phyloP scores from a whole-genome alignment of 2,113 vertebrate species.

The Burhinus oedicnemus region DNA sequence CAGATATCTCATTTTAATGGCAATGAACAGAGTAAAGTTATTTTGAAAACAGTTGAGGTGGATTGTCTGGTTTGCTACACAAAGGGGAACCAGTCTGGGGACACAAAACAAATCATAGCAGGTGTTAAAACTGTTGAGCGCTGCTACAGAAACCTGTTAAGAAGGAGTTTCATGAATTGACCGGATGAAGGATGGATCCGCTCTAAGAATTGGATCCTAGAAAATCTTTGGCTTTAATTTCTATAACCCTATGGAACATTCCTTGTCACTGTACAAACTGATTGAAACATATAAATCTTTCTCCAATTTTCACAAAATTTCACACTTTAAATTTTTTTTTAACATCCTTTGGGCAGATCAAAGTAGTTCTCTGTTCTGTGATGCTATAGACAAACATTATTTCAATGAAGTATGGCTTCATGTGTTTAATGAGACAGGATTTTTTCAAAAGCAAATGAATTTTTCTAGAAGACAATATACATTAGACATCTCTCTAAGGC shows the following conservation, averaged over 20 bases:
- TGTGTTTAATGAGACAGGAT: background rate
- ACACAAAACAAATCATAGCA: background rate
- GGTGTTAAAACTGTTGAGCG: background rate
- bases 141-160: background rate
- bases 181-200: background rate
- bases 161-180: background rate
- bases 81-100: background rate
- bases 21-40: background rate
- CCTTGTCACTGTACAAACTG: background rate
- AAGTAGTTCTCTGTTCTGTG: background rate
- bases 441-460: background rate
- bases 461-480: background rate
- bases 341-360: background rate
- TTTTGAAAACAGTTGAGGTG: background rate
- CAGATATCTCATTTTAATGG: background rate
- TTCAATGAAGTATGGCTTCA: background rate
- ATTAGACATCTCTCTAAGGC: background rate
- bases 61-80: background rate
- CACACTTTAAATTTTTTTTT: background rate
- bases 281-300: background rate
- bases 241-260: background rate
- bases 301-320: background rate
- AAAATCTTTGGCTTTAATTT: conserved; percentile 1
- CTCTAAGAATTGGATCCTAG: background rate
- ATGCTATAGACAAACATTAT: background rate